phyloP scores from a whole-genome alignment of 2,113 vertebrate genomes.

The Helogale parvula region DNA sequence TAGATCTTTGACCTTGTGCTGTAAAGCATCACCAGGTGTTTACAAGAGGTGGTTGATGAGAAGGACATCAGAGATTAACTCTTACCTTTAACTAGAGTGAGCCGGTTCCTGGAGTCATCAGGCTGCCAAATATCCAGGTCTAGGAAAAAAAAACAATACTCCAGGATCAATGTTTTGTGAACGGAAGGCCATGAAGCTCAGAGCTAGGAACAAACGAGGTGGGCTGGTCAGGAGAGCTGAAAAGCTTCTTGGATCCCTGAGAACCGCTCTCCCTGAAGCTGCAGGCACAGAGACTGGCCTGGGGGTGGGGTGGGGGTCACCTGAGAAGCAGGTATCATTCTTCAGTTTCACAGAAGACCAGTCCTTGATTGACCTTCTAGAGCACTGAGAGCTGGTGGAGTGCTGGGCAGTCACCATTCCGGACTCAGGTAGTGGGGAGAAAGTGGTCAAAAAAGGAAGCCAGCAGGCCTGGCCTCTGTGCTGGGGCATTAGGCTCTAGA shows the following conservation, averaged over 20 bases:
- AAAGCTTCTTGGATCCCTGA: neutral
- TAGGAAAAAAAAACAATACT: constrained; percentile 1
- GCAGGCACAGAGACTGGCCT: neutral
- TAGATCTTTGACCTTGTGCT: neutral
- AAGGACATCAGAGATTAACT: neutral
- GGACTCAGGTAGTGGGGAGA: neutral
- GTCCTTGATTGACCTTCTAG: neutral
- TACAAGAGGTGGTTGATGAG: neutral
- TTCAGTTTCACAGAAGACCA: neutral
- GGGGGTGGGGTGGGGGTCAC: too few species aligned
- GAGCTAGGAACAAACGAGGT: neutral
- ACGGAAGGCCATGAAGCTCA: neutral
- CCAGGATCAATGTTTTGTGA: neutral
- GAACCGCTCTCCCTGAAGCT: neutral
- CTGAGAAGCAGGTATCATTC: neutral
- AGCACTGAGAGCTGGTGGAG: neutral
- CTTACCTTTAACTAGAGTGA: neutral
- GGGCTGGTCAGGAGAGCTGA: neutral
- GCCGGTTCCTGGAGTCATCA: neutral
- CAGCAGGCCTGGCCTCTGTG: neutral
- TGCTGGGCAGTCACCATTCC: neutral
- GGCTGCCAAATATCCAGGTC: neutral
- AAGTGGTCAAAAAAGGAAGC: neutral
- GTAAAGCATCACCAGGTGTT: neutral
- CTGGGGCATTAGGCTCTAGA: neutral